Evolutionary conservation across 30 jellyfish, hydroid and myxozoan genomes (phyloP).

Genomic region (Aurelia sp.): DNA sequence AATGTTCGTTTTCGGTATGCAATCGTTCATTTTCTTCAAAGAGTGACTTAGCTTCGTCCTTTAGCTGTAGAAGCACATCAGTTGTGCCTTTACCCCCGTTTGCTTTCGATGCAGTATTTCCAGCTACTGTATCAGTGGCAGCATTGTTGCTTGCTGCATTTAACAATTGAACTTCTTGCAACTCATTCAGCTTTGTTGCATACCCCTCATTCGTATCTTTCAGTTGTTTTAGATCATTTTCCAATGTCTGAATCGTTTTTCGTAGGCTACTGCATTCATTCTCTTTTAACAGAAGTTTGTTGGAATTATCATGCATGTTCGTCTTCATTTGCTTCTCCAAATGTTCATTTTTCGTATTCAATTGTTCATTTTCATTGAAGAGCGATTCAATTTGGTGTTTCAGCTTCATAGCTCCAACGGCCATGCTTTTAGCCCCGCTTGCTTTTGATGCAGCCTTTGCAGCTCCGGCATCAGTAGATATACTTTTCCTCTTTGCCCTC

Average conservation of each 20-base stretch:
- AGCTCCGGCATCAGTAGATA: neutral
- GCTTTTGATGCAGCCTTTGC: neutral
- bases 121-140: neutral
- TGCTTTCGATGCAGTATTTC: neutral
- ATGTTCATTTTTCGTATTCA: neutral
- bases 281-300: neutral
- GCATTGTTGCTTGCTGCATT: neutral
- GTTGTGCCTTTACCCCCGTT: neutral
- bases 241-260: neutral
- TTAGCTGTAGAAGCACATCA: neutral
- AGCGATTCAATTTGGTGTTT: neutral
- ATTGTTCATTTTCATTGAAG: conserved; percentile 13
- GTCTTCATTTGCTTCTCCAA: neutral
- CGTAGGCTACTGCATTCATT: neutral
- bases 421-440: neutral
- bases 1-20: neutral
- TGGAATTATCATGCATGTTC: neutral
- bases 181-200: neutral
- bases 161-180: neutral
- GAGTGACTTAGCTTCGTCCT: neutral
- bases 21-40: conserved; percentile 25
- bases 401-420: neutral
- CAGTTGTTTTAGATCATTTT: neutral
- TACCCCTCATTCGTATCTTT: neutral
- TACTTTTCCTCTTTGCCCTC: neutral